Evolutionary conservation across 2,113 vertebrate genomes (phyloP).

Genomic region (Aplodontia rufa): DNA sequence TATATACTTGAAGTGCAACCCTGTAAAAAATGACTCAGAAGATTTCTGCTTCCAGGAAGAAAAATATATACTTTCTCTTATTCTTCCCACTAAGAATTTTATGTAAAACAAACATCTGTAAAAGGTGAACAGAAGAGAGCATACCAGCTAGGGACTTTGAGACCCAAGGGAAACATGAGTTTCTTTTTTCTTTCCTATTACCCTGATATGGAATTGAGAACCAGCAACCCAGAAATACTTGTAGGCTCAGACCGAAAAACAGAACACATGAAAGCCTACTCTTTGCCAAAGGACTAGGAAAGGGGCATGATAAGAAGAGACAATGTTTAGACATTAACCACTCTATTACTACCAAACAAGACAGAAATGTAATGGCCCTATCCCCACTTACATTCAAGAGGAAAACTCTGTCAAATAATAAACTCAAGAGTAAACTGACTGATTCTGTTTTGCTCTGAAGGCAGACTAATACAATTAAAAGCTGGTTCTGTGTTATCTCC

Average conservation of each 20-base stretch:
- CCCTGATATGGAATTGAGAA: neutral
- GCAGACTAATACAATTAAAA: too few relatives aligned
- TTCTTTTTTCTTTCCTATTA: conserved; percentile 12
- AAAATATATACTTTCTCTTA: neutral
- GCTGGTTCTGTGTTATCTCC: too few relatives aligned
- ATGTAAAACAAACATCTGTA: neutral
- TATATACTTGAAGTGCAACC: neutral
- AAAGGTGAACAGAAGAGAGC: neutral
- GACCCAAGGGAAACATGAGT: neutral
- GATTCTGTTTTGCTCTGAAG: too few relatives aligned
- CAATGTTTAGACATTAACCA: neutral
- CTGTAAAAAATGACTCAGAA: neutral
- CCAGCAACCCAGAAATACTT: neutral
- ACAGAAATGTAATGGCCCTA: neutral
- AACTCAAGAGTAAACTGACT: too few relatives aligned
- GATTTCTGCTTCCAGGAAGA: neutral
- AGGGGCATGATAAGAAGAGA: neutral
- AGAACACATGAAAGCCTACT: neutral
- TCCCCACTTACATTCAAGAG: too few relatives aligned
- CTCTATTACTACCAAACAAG: neutral
- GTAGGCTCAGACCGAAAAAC: rapidly evolving
- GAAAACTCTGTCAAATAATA: too few relatives aligned
- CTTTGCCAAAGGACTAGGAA: neutral
- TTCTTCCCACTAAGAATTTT: neutral
- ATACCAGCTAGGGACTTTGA: neutral